Evolutionary conservation across 2,797 vertebrate genomes (phyloP).

Genomic region (Ceyx erithaca): DNA sequence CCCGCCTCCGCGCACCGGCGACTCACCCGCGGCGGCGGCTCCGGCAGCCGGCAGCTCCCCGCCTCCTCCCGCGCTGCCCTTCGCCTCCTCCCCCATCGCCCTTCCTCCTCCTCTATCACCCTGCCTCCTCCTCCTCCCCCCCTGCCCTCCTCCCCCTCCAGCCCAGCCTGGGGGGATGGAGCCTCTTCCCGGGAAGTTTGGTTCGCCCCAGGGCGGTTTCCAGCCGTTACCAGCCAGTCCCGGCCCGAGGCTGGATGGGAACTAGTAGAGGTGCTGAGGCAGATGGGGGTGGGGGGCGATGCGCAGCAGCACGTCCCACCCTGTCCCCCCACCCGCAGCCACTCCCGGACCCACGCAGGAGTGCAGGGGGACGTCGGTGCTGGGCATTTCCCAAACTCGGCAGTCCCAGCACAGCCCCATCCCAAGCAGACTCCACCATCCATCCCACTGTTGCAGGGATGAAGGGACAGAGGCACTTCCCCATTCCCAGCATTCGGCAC

Average conservation of each 20-base stretch:
- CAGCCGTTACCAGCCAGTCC: neutral
- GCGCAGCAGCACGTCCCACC: neutral
- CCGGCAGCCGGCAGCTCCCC: neutral
- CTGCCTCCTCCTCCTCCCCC: neutral
- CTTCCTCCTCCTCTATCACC: neutral
- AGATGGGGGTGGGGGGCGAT: neutral
- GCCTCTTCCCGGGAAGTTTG: conserved; percentile 23
- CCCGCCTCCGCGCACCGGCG: neutral
- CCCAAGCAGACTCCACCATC: no score
- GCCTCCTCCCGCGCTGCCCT: neutral
- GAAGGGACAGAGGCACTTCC: neutral
- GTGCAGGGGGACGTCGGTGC: neutral
- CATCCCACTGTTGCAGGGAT: neutral
- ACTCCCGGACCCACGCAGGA: neutral
- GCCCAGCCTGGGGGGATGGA: conserved; percentile 19
- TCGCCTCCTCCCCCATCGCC: neutral
- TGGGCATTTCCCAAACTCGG: neutral
- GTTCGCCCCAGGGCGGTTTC: neutral
- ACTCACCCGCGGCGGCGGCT: conserved; percentile 44
- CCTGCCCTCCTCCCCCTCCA: neutral
- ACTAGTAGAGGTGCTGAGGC: neutral
- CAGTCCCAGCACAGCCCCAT: neutral
- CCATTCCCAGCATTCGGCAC: neutral
- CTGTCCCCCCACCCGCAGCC: neutral
- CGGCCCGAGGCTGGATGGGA: neutral